Percentiles rank a stretch among this genome's conserved stretches.
Evolutionary conservation across 2,888 invertebrate species (phyloP).

Genomic region (Koerneria pararmatus): DNA sequence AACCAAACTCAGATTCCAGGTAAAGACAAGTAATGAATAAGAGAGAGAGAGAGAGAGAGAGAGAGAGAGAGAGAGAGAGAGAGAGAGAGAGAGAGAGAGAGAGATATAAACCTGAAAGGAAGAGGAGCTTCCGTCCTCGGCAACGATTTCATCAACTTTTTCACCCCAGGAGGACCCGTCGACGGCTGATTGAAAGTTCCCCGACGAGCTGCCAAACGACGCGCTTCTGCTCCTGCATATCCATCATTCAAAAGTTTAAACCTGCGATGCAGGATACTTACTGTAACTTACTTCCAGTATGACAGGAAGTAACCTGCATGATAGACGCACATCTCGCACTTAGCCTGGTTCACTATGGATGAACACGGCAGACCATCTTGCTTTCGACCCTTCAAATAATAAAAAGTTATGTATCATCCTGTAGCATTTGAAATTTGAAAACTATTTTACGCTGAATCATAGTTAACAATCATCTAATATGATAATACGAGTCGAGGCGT

Average conservation of each 20-base stretch:
- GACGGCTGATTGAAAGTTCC: constrained; percentile 16
- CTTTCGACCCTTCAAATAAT: constrained; percentile 28
- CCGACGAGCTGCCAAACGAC: constrained; percentile 8
- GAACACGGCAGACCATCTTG: constrained; percentile 43
- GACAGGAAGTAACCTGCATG: too few species aligned
- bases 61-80: constrained; percentile 11
- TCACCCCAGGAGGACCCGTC: neutral
- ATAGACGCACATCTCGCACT: constrained; percentile 46
- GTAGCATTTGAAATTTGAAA: too few species aligned
- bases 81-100: constrained; percentile 10
- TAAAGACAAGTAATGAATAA: constrained; percentile 8
- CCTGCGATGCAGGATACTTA: too few species aligned
- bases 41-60: constrained; percentile 19
- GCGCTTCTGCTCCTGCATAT: neutral
- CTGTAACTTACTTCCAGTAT: too few species aligned
- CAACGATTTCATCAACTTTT: constrained; percentile 1
- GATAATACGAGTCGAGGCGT: too few species aligned
- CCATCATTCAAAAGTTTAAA: too few species aligned
- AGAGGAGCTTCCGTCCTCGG: neutral
- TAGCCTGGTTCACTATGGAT: constrained; percentile 47
- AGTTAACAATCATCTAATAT: neutral
- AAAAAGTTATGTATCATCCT: too few species aligned
- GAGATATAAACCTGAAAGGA: neutral
- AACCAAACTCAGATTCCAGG: neutral
- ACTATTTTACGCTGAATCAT: too few species aligned